phyloP scores from a whole-genome alignment of 2,888 invertebrate genomes.

The Microctonus aethiopoides region DNA sequence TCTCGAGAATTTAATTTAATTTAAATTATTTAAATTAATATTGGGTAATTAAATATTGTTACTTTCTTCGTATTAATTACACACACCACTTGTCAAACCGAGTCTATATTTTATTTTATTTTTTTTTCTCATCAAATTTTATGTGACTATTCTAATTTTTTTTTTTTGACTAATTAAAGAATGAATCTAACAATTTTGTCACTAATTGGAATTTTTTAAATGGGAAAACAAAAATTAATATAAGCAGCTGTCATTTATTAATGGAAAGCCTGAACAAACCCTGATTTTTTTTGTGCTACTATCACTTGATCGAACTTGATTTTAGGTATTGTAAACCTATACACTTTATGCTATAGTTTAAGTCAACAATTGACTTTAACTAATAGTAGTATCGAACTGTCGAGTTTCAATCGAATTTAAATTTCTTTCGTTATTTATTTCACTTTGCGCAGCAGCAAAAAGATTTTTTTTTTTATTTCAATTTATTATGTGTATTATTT shows the following conservation, averaged over 20 bases:
- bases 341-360: slow-evolving; percentile 53
- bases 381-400: slow-evolving; percentile 56
- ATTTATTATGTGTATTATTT: slow-evolving; percentile 12
- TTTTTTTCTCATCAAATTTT: slow-evolving; percentile 8
- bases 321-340: slow-evolving; percentile 54
- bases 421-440: slow-evolving; percentile 44
- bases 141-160: slow-evolving; percentile 7
- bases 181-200: too few relatives aligned
- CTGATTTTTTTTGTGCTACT: slow-evolving; percentile 53
- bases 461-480: slow-evolving; percentile 28
- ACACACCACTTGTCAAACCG: too few relatives aligned
- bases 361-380: slow-evolving; percentile 52
- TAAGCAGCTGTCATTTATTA: slow-evolving; percentile 40
- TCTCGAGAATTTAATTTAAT: too few relatives aligned
- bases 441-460: slow-evolving; percentile 25
- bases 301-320: slow-evolving; percentile 56
- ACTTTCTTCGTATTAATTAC: neutral
- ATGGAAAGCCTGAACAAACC: slow-evolving; percentile 55
- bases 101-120: neutral
- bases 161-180: too few relatives aligned
- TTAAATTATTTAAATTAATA: too few relatives aligned
- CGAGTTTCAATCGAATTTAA: slow-evolving; percentile 57
- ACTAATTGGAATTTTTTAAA: too few relatives aligned
- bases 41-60: slow-evolving; percentile 23
- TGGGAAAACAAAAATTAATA: too few relatives aligned